Evolutionary conservation across 2,113 vertebrate species (phyloP).

Genomic region (Athene cunicularia): DNA sequence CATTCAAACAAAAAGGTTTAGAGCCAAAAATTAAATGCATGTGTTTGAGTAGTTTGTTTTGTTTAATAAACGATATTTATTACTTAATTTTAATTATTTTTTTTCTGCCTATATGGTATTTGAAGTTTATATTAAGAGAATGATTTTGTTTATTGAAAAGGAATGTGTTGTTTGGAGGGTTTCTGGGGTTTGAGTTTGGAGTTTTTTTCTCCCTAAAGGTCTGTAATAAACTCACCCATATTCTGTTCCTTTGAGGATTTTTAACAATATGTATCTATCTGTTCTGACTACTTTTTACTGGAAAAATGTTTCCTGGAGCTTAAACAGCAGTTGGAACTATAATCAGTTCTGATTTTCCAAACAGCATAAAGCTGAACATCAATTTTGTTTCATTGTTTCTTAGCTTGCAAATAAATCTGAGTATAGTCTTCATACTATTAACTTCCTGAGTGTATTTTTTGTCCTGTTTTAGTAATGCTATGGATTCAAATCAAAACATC

Average conservation of each 20-base stretch:
- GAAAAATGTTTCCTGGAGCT: background rate
- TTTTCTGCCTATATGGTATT: background rate
- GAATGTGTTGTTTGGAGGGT: rapidly evolving
- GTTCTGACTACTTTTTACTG: background rate
- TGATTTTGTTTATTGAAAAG: background rate
- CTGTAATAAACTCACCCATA: background rate
- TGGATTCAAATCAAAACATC: background rate
- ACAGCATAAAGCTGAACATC: background rate
- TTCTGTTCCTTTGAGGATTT: background rate
- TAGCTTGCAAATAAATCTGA: background rate
- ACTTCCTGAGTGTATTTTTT: background rate
- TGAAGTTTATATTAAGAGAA: background rate
- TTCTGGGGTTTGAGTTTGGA: background rate
- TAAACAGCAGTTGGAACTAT: background rate
- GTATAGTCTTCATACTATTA: background rate
- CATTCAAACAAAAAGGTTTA: background rate
- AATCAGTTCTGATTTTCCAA: background rate
- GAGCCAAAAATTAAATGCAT: background rate
- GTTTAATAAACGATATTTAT: background rate
- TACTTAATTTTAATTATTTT: background rate
- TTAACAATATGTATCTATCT: rapidly evolving
- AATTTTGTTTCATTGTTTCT: background rate
- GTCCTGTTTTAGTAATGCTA: background rate
- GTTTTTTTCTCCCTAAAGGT: background rate
- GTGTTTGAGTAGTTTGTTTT: background rate